Evolutionary conservation across 2,888 invertebrate genomes (phyloP).

Genomic region (Colletes collaris): DNA sequence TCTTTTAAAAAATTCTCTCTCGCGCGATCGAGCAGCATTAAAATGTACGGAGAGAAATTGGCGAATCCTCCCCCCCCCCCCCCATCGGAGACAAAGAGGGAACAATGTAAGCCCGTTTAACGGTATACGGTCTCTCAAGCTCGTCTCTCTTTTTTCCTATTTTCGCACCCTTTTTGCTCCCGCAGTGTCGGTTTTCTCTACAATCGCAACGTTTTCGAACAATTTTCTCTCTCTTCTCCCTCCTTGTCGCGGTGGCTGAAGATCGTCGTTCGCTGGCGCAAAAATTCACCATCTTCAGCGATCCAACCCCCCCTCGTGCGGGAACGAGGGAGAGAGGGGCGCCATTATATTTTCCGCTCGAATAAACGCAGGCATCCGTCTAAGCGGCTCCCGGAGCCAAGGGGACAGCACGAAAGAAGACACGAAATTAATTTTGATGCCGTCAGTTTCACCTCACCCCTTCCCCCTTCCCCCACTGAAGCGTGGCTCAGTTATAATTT

Average conservation of each 20-base stretch:
- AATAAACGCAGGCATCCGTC: conserved; percentile 56
- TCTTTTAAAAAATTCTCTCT: too few species aligned
- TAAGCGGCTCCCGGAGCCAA: conserved; percentile 35
- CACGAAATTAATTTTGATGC: conserved; percentile 63
- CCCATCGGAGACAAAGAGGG: too few species aligned
- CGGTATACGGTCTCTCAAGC: neutral
- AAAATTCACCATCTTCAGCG: conserved; percentile 49
- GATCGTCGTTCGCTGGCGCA: conserved; percentile 47
- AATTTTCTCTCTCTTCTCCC: neutral
- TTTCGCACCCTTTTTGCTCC: neutral
- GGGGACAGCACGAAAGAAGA: conserved; percentile 41
- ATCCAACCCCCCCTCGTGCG: conserved; percentile 13
- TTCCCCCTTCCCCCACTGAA: neutral
- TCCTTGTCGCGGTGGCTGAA: conserved; percentile 11
- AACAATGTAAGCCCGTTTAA: too few species aligned
- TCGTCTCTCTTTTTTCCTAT: neutral
- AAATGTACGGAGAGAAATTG: too few species aligned
- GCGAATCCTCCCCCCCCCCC: too few species aligned
- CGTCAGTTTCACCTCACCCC: conserved; percentile 15
- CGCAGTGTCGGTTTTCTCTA: neutral
- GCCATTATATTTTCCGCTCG: conserved; percentile 55
- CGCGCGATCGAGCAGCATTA: too few species aligned
- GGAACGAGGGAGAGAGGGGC: conserved; percentile 21
- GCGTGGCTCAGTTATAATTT: conserved; percentile 52
- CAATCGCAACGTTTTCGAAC: neutral